Conservation (phyloP, 2,113 vertebrate species). For the Daphoenositta chrysoptera region DNA sequence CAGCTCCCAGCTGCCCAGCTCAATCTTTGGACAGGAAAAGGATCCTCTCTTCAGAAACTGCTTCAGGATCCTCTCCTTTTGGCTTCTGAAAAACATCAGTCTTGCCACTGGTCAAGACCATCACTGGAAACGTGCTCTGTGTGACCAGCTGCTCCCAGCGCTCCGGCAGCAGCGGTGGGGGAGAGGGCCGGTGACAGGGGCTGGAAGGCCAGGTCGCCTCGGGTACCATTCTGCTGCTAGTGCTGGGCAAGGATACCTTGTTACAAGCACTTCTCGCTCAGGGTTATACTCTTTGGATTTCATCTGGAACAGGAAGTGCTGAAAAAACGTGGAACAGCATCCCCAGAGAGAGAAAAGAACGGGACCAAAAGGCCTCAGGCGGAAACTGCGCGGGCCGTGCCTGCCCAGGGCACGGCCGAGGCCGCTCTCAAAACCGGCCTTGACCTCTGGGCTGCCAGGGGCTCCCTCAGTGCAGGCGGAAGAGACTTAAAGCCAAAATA, state of each 20-base stretch:
- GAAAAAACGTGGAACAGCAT: constrained; percentile 50
- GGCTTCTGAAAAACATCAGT: constrained; percentile 33
- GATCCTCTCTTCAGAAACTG: constrained; percentile 40
- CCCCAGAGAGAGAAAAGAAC: constrained; percentile 4
- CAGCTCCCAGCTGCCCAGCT: neutral
- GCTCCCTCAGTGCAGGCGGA: neutral
- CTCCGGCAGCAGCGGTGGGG: neutral
- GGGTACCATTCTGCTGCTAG: neutral
- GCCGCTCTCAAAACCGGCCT: neutral
- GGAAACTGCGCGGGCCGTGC: neutral
- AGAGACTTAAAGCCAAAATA: constrained; percentile 6
- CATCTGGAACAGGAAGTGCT: constrained; percentile 70
- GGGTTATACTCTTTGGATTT: constrained; percentile 78
- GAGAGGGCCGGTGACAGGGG: neutral
- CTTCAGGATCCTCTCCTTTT: constrained; percentile 49
- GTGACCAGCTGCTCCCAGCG: accelerated
- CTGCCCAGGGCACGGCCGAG: accelerated
- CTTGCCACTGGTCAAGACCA: neutral
- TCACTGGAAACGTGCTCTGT: neutral
- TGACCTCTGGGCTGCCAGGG: neutral
- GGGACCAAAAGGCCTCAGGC: constrained; percentile 34
- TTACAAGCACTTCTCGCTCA: constrained; percentile 68
- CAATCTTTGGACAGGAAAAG: constrained; percentile 44
- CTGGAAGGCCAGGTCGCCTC: accelerated
- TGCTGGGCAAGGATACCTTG: constrained; percentile 53